phyloP scores from a whole-genome alignment of 2,113 vertebrate genomes.

The Larimichthys polyactis region DNA sequence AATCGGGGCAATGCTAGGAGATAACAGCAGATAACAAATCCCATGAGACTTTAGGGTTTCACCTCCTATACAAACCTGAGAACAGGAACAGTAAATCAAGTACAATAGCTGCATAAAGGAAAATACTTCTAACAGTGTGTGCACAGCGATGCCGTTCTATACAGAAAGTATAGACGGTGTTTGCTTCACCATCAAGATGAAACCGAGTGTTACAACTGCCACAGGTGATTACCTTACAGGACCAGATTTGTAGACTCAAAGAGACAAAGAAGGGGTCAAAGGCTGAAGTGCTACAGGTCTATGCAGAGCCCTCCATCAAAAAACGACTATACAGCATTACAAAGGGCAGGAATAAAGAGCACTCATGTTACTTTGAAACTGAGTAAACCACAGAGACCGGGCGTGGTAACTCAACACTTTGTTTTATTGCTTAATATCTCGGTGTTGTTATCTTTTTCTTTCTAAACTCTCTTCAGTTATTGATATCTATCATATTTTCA shows the following conservation, averaged over 20 bases:
- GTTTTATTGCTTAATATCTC: constrained; percentile 2
- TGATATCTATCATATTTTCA: background rate
- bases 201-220: background rate
- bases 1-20: background rate
- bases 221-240: background rate
- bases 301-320: background rate
- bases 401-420: constrained; percentile 31
- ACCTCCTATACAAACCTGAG: constrained; percentile 7
- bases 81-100: constrained; percentile 7
- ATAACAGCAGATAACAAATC: background rate
- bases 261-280: background rate
- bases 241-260: background rate
- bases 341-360: constrained; percentile 21
- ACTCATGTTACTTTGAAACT: constrained; percentile 31
- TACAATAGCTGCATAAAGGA: constrained; percentile 12
- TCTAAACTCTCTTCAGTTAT: background rate
- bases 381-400: constrained; percentile 2
- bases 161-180: background rate
- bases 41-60: background rate
- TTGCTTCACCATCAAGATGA: background rate
- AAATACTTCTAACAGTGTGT: constrained; percentile 4
- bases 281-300: background rate
- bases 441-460: background rate
- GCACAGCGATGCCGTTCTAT: background rate
- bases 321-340: background rate